Conservation (phyloP, 2,888 invertebrate genomes). For the Holacanthella duospinosa region DNA sequence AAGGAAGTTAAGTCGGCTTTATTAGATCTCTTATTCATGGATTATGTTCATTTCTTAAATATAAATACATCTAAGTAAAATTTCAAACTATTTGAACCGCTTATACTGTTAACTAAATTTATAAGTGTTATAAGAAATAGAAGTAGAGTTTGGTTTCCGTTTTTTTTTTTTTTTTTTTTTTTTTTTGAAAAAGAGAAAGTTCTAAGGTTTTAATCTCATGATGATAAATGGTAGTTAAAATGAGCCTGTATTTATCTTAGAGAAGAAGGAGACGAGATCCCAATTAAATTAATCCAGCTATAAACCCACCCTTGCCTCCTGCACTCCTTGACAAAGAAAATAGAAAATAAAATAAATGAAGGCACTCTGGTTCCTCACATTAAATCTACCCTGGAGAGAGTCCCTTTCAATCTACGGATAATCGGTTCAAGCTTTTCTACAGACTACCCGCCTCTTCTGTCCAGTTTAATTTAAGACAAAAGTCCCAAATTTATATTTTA, state of each 20-base stretch:
- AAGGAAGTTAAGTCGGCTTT: too few relatives aligned
- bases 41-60: too few relatives aligned
- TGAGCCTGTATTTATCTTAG: conserved; percentile 36
- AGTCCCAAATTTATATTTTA: too few relatives aligned
- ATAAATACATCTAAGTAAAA: too few relatives aligned
- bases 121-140: too few relatives aligned
- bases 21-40: too few relatives aligned
- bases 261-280: conserved; percentile 25
- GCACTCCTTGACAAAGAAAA: conserved; percentile 11
- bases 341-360: not conserved
- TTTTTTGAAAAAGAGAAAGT: not conserved
- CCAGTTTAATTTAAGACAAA: too few relatives aligned
- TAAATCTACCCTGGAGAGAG: conserved; percentile 11
- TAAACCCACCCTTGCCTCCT: conserved; percentile 26
- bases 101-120: too few relatives aligned
- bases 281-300: conserved; percentile 38
- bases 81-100: too few relatives aligned
- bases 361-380: conserved; percentile 1
- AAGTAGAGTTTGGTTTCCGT: too few relatives aligned
- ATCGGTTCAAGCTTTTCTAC: too few relatives aligned
- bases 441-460: too few relatives aligned
- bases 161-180: not conserved
- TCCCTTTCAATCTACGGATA: not conserved
- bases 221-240: conserved; percentile 36
- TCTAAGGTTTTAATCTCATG: conserved; percentile 32